Conservation (phyloP, 2,888 invertebrate genomes). For the Agonopterix heracliana region DNA sequence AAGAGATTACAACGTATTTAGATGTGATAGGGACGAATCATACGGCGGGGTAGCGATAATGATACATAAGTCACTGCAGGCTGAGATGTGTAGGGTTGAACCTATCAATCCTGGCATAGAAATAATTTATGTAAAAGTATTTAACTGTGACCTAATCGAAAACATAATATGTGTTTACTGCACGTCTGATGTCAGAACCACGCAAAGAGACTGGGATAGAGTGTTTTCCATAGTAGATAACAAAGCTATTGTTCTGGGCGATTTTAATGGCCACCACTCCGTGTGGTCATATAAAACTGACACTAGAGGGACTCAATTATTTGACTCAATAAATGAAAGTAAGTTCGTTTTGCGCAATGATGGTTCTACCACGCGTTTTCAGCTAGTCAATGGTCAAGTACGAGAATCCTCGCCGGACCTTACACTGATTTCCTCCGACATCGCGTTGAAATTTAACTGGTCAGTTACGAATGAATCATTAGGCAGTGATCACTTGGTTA, state of each 20-base stretch:
- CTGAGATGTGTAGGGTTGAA: neutral
- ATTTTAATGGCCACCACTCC: slow-evolving; percentile 13
- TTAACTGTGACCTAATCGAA: slow-evolving; percentile 7
- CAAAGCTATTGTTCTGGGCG: slow-evolving; percentile 12
- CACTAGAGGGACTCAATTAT: slow-evolving; percentile 1
- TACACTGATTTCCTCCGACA: slow-evolving; percentile 9
- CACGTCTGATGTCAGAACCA: slow-evolving; percentile 7
- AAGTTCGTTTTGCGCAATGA: neutral
- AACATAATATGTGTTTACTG: slow-evolving; percentile 15
- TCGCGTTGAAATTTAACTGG: slow-evolving; percentile 11
- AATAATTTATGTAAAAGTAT: slow-evolving; percentile 6
- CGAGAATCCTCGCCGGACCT: slow-evolving; percentile 14
- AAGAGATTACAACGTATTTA: slow-evolving; percentile 8
- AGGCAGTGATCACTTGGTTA: slow-evolving; percentile 13
- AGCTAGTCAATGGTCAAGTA: slow-evolving; percentile 5
- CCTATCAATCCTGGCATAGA: slow-evolving; percentile 9
- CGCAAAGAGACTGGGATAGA: slow-evolving; percentile 4
- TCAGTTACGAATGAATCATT: slow-evolving; percentile 9
- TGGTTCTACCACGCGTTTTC: neutral
- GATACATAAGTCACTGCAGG: slow-evolving; percentile 10
- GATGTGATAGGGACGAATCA: slow-evolving; percentile 10
- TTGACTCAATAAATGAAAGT: slow-evolving; percentile 3
- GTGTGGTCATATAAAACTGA: slow-evolving; percentile 8
- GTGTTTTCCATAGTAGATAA: neutral
- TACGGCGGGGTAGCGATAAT: slow-evolving; percentile 15